These are phyloP conservation scores for Porphyrio hochstetteri DNA, from an alignment of 2,113 vertebrate species.

Conservation along the genomic window DNA sequence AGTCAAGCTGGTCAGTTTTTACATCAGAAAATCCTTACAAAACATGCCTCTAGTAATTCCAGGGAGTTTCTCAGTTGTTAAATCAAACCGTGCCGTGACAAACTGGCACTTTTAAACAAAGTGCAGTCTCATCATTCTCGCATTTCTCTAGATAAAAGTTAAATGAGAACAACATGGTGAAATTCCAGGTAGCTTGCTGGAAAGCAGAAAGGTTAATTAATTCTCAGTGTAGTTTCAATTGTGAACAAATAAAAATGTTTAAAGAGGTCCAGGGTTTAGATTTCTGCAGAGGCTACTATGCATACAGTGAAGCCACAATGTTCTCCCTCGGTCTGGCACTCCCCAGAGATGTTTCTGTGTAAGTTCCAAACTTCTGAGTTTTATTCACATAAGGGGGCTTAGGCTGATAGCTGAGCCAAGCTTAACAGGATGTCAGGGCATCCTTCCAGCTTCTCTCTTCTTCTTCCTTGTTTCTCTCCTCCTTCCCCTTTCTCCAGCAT, in stretches of 20 bases:
- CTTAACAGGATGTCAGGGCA: neutral
- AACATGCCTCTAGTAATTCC: neutral
- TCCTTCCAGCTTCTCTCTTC: neutral
- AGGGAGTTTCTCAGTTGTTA: neutral
- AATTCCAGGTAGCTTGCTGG: slow-evolving; percentile 22
- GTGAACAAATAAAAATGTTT: slow-evolving; percentile 2
- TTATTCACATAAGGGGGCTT: neutral
- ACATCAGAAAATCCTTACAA: neutral
- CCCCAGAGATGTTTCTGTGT: neutral
- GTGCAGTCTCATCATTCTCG: neutral
- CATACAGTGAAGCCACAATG: neutral
- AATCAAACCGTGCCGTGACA: neutral
- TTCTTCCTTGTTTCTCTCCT: neutral
- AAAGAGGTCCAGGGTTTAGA: neutral
- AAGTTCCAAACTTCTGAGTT: neutral
- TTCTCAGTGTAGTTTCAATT: neutral
- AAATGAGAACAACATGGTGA: neutral
- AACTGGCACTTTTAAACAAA: slow-evolving; percentile 3
- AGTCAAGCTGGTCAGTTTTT: neutral
- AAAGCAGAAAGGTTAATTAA: slow-evolving; percentile 34
- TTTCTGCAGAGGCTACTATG: neutral
- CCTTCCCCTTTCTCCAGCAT: neutral
- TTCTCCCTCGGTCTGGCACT: neutral
- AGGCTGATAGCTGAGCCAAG: neutral
- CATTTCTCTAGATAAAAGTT: slow-evolving; percentile 21